Conservation (phyloP, 2,797 vertebrate species). For the Chelon auratus region DNA sequence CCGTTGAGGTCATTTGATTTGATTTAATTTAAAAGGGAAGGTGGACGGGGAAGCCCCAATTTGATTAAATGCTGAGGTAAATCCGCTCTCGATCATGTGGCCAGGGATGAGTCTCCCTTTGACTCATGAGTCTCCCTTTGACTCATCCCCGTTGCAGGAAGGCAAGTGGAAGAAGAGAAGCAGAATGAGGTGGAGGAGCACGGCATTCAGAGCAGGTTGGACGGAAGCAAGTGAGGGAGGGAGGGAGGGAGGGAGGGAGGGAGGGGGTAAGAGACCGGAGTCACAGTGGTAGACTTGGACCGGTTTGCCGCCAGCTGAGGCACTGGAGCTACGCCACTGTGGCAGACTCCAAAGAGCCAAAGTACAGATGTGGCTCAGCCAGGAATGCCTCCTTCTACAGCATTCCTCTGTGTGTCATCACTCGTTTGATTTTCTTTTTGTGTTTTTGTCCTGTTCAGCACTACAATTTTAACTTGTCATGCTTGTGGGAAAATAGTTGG, state of each 20-base stretch:
- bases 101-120: neutral
- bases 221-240: conserved; percentile 6
- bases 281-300: conserved; percentile 53
- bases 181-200: neutral
- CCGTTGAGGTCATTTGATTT: conserved; percentile 7
- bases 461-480: neutral
- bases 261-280: conserved; percentile 22
- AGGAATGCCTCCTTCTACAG: conserved; percentile 28
- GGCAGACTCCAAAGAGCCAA: conserved; percentile 55
- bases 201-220: neutral
- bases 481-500: neutral
- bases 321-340: conserved; percentile 45
- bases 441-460: neutral
- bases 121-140: conserved; percentile 29
- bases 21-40: neutral
- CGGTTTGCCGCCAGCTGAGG: conserved; percentile 56
- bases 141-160: conserved; percentile 29
- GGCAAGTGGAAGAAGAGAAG: conserved; percentile 1
- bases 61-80: conserved; percentile 6
- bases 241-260: conserved; percentile 30
- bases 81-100: neutral
- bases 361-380: conserved; percentile 45
- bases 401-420: conserved; percentile 9
- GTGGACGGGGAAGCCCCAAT: conserved; percentile 6
- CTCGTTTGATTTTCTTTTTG: conserved; percentile 13